Evolutionary conservation across 2,888 invertebrate genomes (phyloP).

Genomic region (Rhabditophanes sp.): DNA sequence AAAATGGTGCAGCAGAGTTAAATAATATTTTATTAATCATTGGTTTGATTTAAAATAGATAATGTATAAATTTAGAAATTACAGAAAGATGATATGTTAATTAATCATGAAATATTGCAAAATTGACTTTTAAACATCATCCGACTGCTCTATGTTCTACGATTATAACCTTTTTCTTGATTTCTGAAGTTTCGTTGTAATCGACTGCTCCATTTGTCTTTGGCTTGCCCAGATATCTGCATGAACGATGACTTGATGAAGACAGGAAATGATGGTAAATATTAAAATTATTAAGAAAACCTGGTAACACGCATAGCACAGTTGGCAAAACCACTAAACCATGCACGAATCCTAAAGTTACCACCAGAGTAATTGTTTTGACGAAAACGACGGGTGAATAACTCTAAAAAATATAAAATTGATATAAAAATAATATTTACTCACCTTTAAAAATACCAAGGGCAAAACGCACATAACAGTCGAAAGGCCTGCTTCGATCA

Average conservation of each 20-base stretch:
- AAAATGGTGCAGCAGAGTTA: too few relatives aligned
- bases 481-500: conserved; percentile 38
- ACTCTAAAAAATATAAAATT: conserved; percentile 12
- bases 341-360: conserved; percentile 34
- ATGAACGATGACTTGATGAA: conserved; percentile 26
- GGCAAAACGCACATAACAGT: conserved; percentile 39
- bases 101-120: too few relatives aligned
- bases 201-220: too few relatives aligned
- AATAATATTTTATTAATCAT: too few relatives aligned
- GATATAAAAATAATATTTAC: conserved; percentile 1
- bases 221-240: conserved; percentile 14
- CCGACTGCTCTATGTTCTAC: too few relatives aligned
- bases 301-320: conserved; percentile 29
- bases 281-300: conserved; percentile 26
- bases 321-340: conserved; percentile 33
- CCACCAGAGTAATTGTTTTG: conserved; percentile 35
- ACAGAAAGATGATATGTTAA: too few relatives aligned
- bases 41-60: too few relatives aligned
- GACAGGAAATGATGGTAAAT: conserved; percentile 32
- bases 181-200: too few relatives aligned
- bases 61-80: too few relatives aligned
- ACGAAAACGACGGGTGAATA: conserved; percentile 40
- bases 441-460: conserved; percentile 24
- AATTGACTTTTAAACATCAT: too few relatives aligned
- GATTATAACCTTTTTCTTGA: too few relatives aligned